Evolutionary conservation across 1,140 invertebrate species (phyloP).

Genomic region (Mylabris phalerata): DNA sequence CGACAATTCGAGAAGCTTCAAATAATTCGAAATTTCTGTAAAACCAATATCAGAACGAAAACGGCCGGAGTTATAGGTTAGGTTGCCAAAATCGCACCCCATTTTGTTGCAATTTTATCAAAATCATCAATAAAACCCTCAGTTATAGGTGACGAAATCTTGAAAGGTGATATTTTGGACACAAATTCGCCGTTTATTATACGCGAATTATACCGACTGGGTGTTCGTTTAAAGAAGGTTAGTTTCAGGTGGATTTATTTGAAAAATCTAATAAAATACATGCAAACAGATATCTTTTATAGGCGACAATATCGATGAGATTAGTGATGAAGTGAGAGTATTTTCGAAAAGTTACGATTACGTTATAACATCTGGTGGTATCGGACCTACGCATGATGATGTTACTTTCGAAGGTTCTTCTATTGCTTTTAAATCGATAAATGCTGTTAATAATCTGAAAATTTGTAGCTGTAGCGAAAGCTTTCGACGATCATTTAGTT

Average conservation of each 20-base stretch:
- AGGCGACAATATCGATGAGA: constrained; percentile 61
- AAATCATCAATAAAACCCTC: neutral
- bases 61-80: constrained; percentile 33
- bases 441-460: neutral
- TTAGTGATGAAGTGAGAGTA: constrained; percentile 57
- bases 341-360: constrained; percentile 57
- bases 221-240: constrained; percentile 59
- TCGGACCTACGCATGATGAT: constrained; percentile 83
- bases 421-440: no score
- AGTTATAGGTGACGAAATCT: constrained; percentile 78
- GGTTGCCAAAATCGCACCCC: neutral
- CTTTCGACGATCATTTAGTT: constrained; percentile 56
- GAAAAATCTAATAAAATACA: constrained; percentile 15
- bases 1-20: no score
- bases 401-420: constrained; percentile 64
- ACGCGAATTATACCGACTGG: constrained; percentile 56
- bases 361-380: constrained; percentile 74
- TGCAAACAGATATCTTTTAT: constrained; percentile 58
- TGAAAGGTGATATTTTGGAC: constrained; percentile 72
- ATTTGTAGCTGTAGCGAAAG: constrained; percentile 54
- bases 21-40: no score
- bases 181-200: constrained; percentile 67
- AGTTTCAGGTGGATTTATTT: constrained; percentile 4
- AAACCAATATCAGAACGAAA: constrained; percentile 5
- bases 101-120: neutral